These are phyloP conservation scores for Chamaea fasciata DNA, from an alignment of 2,113 vertebrate genomes.

Conservation along the genomic window DNA sequence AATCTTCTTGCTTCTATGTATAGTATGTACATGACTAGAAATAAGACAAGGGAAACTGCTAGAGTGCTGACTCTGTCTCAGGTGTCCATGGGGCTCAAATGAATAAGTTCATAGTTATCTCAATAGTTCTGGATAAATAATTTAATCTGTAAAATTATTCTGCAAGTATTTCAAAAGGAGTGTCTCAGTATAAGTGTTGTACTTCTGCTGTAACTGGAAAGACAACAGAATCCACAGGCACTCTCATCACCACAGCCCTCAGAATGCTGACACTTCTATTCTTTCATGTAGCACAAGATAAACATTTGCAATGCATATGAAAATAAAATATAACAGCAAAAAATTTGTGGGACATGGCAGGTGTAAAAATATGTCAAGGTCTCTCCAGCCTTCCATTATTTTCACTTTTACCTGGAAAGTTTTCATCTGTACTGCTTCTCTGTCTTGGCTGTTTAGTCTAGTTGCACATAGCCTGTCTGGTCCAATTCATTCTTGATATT, in stretches of 20 bases:
- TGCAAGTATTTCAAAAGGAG: background rate
- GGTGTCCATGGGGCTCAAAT: background rate
- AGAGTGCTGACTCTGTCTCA: background rate
- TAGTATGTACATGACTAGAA: background rate
- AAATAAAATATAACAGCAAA: background rate
- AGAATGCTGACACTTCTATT: background rate
- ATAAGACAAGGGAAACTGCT: background rate
- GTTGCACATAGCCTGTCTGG: background rate
- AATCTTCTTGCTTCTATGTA: background rate
- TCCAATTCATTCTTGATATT: background rate
- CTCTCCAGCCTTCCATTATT: background rate
- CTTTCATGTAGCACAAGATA: background rate
- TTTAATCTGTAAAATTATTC: background rate
- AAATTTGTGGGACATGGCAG: rapidly evolving
- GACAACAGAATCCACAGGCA: background rate
- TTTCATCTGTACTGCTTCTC: background rate
- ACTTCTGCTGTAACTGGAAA: background rate
- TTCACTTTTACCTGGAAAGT: background rate
- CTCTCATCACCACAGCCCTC: too few species aligned
- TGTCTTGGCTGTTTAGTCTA: background rate
- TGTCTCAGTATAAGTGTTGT: background rate
- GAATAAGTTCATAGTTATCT: background rate
- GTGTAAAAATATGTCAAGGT: background rate
- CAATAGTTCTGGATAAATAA: background rate
- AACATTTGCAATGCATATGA: background rate